These are phyloP conservation scores for Trachelus stipa DNA, from an alignment of 2,888 invertebrate species.

Conservation along the genomic window DNA sequence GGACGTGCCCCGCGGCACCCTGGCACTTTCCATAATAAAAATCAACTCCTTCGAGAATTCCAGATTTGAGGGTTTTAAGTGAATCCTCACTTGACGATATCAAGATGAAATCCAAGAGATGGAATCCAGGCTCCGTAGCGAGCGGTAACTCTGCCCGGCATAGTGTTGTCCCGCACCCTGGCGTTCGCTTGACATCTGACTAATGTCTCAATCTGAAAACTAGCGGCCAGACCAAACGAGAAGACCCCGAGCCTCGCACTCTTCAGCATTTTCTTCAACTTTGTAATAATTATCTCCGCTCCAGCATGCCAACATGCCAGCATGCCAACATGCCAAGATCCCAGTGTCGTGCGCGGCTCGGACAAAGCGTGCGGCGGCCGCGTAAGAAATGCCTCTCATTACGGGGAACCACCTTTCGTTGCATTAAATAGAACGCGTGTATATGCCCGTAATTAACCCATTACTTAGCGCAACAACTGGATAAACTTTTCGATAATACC, in stretches of 20 bases:
- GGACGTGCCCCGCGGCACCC: too few species aligned
- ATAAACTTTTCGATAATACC: slow-evolving; percentile 23
- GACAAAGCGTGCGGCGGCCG: slow-evolving; percentile 30
- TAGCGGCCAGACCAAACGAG: slow-evolving; percentile 6
- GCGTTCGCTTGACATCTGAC: slow-evolving; percentile 20
- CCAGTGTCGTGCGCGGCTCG: slow-evolving; percentile 33
- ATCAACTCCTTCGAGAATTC: too few species aligned
- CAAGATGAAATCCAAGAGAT: too few species aligned
- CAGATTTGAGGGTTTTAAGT: too few species aligned
- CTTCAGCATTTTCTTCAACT: slow-evolving; percentile 32
- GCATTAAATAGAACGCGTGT: slow-evolving; percentile 45
- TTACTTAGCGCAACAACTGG: slow-evolving; percentile 33
- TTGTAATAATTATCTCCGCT: slow-evolving; percentile 41
- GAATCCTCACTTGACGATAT: too few species aligned
- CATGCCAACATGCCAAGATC: background rate
- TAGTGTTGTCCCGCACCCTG: too few species aligned
- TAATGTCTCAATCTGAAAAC: slow-evolving; percentile 36
- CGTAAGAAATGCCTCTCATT: slow-evolving; percentile 47
- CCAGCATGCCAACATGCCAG: slow-evolving; percentile 3
- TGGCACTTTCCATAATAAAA: too few species aligned
- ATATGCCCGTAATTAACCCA: slow-evolving; percentile 54
- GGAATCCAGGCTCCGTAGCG: too few species aligned
- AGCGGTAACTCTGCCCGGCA: too few species aligned
- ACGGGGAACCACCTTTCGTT: slow-evolving; percentile 34
- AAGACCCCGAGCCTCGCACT: background rate